These are phyloP conservation scores for Bradypodion ventrale DNA, from an alignment of 2,797 vertebrate species.

Conservation along the genomic window DNA sequence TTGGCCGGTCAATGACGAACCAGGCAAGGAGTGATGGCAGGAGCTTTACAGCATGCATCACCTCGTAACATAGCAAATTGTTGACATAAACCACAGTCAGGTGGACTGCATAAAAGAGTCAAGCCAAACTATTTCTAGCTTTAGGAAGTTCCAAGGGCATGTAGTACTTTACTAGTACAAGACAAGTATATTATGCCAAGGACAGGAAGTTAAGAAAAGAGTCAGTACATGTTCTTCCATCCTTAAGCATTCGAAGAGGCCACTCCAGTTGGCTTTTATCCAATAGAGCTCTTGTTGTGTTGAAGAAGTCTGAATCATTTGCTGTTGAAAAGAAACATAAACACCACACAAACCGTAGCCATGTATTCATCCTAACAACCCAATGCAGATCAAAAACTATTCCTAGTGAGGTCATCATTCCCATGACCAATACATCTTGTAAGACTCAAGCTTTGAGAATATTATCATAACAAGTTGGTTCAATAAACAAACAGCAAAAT, in stretches of 20 bases:
- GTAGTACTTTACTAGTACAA: neutral
- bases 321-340: neutral
- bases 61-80: neutral
- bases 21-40: too few relatives aligned
- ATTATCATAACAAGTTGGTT: neutral
- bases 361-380: neutral
- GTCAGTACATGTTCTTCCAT: neutral
- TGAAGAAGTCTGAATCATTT: neutral
- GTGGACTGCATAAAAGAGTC: neutral
- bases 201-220: neutral
- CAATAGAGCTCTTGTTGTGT: neutral
- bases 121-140: neutral
- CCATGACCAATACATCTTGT: neutral
- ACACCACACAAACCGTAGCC: neutral
- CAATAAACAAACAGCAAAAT: neutral
- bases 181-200: neutral
- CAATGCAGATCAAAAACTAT: neutral
- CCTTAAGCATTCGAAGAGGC: neutral
- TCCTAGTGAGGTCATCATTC: neutral
- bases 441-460: neutral
- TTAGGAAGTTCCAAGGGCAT: neutral
- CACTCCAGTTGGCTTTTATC: neutral
- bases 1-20: too few relatives aligned
- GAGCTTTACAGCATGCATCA: too few relatives aligned
- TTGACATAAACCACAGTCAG: neutral